phyloP scores from a whole-genome alignment of 1,140 invertebrate species.

The honey bee (Apis mellifera) region Amel_HAv3.1 CM009931.2:5935501-5936000 shows the following conservation, averaged over 20 bases:
- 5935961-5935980: too few species aligned
- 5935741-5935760: neutral
- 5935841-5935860: too few species aligned
- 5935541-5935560: neutral
- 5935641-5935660: neutral
- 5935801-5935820: too few species aligned
- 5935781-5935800: too few species aligned
- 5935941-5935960: too few species aligned
- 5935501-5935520: neutral
- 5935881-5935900: too few species aligned
- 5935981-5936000: too few species aligned
- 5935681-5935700: neutral
- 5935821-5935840: too few species aligned
- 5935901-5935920: too few species aligned
- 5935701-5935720: neutral
- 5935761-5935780: too few species aligned
- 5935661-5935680: neutral
- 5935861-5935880: too few species aligned
- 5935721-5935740: neutral
- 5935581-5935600: neutral
- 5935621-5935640: neutral
- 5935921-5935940: too few species aligned
- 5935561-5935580: neutral
- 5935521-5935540: neutral
- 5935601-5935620: neutral